Percentiles rank a stretch among this genome's conserved stretches.
These are phyloP conservation scores for Nasonia longicornis DNA, from an alignment of 1,140 invertebrate species.

Conservation along the genomic window DNA sequence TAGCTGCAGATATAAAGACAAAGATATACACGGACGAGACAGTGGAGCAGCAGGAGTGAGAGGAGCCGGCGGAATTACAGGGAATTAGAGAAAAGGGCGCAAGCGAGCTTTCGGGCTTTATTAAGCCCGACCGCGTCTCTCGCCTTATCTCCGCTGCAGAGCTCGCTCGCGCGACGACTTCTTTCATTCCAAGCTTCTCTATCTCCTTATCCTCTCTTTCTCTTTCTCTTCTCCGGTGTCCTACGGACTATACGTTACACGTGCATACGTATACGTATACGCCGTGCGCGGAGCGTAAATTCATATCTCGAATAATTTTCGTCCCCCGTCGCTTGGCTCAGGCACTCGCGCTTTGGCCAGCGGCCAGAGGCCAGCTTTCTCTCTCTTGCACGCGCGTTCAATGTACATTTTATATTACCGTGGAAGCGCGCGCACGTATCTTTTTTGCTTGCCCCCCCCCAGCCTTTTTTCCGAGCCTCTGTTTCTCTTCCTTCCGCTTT, in stretches of 20 bases:
- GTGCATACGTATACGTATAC: constrained; percentile 9
- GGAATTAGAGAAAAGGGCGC: constrained; percentile 38
- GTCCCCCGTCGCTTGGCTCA: background rate
- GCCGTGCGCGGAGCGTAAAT: constrained; percentile 27
- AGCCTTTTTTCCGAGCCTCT: constrained; percentile 8
- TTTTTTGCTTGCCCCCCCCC: constrained; percentile 3
- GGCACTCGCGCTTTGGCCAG: constrained; percentile 30
- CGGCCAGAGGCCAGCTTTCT: constrained; percentile 6
- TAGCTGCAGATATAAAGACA: constrained; percentile 2
- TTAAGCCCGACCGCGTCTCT: constrained; percentile 43
- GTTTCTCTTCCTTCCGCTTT: constrained; percentile 31
- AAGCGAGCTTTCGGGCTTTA: constrained; percentile 35
- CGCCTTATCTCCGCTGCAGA: constrained; percentile 45
- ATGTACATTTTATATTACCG: constrained; percentile 42
- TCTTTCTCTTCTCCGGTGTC: constrained; percentile 5
- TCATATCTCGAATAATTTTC: constrained; percentile 48
- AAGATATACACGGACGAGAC: background rate
- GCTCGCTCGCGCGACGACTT: constrained; percentile 30
- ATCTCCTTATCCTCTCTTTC: background rate
- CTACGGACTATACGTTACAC: background rate
- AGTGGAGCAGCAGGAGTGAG: background rate
- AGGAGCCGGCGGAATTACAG: background rate
- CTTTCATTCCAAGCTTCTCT: constrained; percentile 43
- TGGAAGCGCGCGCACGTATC: background rate
- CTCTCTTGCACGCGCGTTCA: constrained; percentile 18